A percentile compares a stretch with the other conserved stretches of the same genome.
These are phyloP conservation scores for Parazoanthus atlanticus DNA, from an alignment of 92 coral and sea anemone genomes.

Conservation along the genomic window DNA sequence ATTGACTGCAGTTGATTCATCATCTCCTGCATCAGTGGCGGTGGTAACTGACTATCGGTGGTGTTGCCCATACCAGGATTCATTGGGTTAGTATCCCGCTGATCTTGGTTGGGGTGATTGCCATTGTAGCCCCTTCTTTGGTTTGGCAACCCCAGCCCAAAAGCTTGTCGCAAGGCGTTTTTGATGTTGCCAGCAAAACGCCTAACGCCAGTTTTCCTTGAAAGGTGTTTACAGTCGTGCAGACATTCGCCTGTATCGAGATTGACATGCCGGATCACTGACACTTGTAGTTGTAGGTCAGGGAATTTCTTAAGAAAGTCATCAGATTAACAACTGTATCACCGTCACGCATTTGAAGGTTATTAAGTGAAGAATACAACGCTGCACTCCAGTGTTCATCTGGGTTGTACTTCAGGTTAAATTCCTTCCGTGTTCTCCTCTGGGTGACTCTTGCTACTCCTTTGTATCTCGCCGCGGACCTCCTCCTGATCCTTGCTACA, in stretches of 20 bases:
- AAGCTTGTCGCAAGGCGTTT: constrained; percentile 4
- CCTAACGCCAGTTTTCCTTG: not conserved
- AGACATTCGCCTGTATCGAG: not conserved
- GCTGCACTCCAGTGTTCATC: no score
- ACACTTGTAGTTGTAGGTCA: not conserved
- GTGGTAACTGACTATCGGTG: constrained; percentile 11
- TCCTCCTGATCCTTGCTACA: no score
- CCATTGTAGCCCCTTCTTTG: constrained; percentile 5
- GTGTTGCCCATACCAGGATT: constrained; percentile 10
- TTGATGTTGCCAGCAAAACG: not conserved
- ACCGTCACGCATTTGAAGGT: no score
- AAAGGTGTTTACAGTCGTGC: not conserved
- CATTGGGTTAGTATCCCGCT: constrained; percentile 1
- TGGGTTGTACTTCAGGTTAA: no score
- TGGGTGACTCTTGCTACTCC: no score
- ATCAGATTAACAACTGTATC: no score
- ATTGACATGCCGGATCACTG: not conserved
- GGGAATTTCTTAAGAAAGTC: no score
- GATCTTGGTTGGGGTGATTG: not conserved
- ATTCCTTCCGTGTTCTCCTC: no score
- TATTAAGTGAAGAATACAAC: no score
- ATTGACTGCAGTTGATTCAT: constrained; percentile 11
- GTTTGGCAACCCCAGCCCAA: not conserved
- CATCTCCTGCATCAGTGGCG: constrained; percentile 4
- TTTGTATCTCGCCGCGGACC: no score